Evolutionary conservation across 2,113 vertebrate species (phyloP), one percentile per base, ranked within the genome.

Genomic region (Anoura caudifer): DNA sequence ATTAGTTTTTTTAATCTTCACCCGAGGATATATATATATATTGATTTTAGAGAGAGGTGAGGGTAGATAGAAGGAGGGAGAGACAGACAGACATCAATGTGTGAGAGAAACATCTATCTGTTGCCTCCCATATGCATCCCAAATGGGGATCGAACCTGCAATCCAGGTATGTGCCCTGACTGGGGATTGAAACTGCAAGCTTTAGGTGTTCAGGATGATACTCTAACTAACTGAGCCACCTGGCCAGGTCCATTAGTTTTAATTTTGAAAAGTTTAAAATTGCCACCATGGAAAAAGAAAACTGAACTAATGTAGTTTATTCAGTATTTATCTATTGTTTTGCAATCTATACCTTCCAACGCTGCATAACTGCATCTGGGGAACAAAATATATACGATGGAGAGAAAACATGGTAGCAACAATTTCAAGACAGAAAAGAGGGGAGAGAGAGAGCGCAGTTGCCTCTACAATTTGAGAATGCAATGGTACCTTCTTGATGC

Each of bases 261-360:
- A 5, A 95, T 84, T 97, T 84, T 89, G 59, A 77, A 92, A 95
- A 94, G 81, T 97, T 96, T 88, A 47, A 84, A 76, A 72, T 93
- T 76, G 82, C 47, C 79, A 84, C 79, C 36, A 36, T 43, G 72
- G 85, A 82, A 73, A 72, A 94, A 81, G 61, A 56, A 92, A 85
- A 67, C 4, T 41, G 70, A 97, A 90, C 22, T 45, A 84, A 69
- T 31, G 31, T 13, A 69, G 52, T 61, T 92, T 82, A 73, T 91
- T 85, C 63, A 43, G 50, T 91, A 69, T 70, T 83, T 89, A 91
- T 82, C 33, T 17, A 50, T 88, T 75, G 45, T 92, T 88, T 90
- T 85, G 69, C 63, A 50, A 67, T 77, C 91, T 54, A 38, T 79
- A 80, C 43, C 73, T 85, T 87, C 45, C 16, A 50, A 13, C 8